Conservation (phyloP, 2,888 invertebrate genomes). For the Sisyra nigra region DNA sequence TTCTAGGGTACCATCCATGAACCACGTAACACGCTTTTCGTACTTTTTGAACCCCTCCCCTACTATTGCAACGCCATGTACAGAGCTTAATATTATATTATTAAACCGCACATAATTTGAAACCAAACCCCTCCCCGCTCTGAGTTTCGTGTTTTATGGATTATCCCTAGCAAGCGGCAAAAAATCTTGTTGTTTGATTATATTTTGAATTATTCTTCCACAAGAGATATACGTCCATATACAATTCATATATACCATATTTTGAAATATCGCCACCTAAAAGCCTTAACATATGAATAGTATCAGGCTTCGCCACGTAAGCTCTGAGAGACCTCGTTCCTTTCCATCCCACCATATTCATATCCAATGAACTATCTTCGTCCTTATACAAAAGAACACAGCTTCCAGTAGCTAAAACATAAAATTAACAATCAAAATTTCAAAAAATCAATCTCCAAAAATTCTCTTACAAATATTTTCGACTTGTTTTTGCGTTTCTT, state of each 20-base stretch:
- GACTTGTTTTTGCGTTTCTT: conserved; percentile 48
- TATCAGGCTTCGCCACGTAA: conserved; percentile 72
- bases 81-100: too few species aligned
- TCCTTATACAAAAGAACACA: conserved; percentile 54
- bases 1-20: too few species aligned
- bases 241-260: conserved; percentile 43
- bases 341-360: conserved; percentile 80
- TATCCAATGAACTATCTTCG: conserved; percentile 27
- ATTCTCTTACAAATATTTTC: conserved; percentile 46
- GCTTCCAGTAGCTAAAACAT: conserved; percentile 45
- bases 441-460: too few species aligned
- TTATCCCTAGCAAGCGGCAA: too few species aligned
- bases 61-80: too few species aligned
- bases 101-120: too few species aligned
- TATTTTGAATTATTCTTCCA: neutral
- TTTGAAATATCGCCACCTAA: conserved; percentile 74
- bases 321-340: conserved; percentile 75
- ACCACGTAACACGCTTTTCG: too few species aligned
- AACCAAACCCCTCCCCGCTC: too few species aligned
- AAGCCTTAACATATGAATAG: conserved; percentile 72
- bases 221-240: conserved; percentile 2
- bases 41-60: too few species aligned
- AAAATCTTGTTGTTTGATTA: too few species aligned
- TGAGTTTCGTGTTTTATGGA: too few species aligned
- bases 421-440: neutral